Base-by-base conservation (phyloP, 2,113 vertebrate species). In the Myotis brandtii region DNA sequence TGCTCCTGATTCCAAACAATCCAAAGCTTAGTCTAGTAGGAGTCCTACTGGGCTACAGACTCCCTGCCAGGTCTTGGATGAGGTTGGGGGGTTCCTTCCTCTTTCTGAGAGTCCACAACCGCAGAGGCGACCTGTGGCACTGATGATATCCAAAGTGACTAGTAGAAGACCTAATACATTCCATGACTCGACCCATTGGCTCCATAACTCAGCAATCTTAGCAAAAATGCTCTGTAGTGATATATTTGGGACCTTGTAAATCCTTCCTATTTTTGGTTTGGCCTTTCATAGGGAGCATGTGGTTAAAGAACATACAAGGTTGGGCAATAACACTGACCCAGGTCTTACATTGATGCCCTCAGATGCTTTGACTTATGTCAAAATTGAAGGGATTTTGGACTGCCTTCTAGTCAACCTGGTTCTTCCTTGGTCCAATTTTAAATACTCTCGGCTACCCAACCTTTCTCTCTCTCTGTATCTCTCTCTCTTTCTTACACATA, bases 381-480 rank as follows among this genome's bases (percentile, higher is more conserved):
- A 37, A 43, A 62, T 37, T n/a, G 16, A 64, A 86, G 56, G 83
- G 80, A 70, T 1, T 76, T 80, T 27, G 43, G 82, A 52, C 25
- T 62, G 40, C 62, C 7, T 73, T n/a, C 81, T 34, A 75, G 12
- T 72, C 83, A 92, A 37, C 64, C 25, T 54, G 56, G 37, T 84
- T 89, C 87, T 96, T 64, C 10, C 10, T 50, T 94, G 79, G 91
- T 66, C 48, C 64, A 94, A 72, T 94, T 83, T 89, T 27, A 17
- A 79, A 50, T 37, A 34, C 1, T 93, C 18, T 30, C 30, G 56
- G 62, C 48, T 94, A 11, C 81, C 52, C 48, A 37, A 2, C 17
- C 2, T 64, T 2, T 50, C 2, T 37, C n/a, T 56, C 6, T 18
- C 16, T 25, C 30, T 34, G 14, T 56, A 16, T n/a, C 25, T 14